Evolutionary conservation across 2,797 vertebrate species (phyloP), one percentile per base, ranked within the genome.

Genomic region (Selene dorsalis): DNA sequence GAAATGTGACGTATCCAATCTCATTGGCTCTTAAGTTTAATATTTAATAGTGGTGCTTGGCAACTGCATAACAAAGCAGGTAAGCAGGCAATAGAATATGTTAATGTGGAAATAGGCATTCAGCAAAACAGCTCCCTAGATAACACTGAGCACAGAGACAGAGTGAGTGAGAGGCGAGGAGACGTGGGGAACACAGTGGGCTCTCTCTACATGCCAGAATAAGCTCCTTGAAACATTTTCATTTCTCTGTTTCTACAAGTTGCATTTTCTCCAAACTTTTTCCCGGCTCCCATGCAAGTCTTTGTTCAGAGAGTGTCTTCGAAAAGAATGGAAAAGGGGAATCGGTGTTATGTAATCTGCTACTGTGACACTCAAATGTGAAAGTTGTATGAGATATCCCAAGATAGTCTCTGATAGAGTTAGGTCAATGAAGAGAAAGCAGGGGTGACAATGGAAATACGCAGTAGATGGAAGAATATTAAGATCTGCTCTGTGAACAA

Each of bases 91-190:
- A 90, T 91, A 88, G 68, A 91, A 90, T 87, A 91, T 89, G 89
- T 87, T 90, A 92, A 93, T 94, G 77, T 78, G 17, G 78, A 87
- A 89, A 87, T 79, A 81, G 87, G 83, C 93, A 92, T 92, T 93
- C 87, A 79, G 74, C 80, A 68, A 85, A 92, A 89, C 73, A 60
- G 80, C 84, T 91, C 89, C 88, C 87, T 35, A 18, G 81, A 73
- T 91, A 79, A 79, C 78, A 73, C 75, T 78, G 79, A 79, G 24
- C 50, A 70, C 64, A 71, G 45, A 73, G 63, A 66, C 24, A 7
- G 69, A 71, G 61, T 17, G 64, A 74, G 11, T 1, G 18, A 47
- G 52, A 69, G 45, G 24, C 13, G 24, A 52, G 45, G 24, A 16
- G 24, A 52, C 41, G 22, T 8, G 17, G 20, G 55, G 48, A 26